phyloP scores from a whole-genome alignment of 1,140 invertebrate species.

The Prorops nasuta region DNA sequence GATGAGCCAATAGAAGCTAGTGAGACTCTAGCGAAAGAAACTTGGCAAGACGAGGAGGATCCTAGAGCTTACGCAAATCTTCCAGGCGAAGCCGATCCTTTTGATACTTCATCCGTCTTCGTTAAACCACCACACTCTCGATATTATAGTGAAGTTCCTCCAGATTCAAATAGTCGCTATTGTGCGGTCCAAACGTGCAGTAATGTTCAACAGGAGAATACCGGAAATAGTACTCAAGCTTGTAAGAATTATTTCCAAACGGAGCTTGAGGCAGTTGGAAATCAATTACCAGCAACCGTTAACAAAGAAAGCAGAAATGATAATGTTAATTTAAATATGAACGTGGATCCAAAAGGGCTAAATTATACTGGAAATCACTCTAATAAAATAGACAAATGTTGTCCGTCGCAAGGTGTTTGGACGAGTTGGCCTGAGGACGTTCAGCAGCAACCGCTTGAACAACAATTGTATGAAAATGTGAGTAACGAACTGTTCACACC shows the following conservation, averaged over 20 bases:
- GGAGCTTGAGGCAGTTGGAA: constrained; percentile 13
- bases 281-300: constrained; percentile 13
- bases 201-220: not conserved
- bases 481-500: constrained; percentile 6
- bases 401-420: constrained; percentile 11
- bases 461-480: constrained; percentile 42
- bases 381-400: constrained; percentile 40
- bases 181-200: constrained; percentile 34
- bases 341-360: constrained; percentile 20
- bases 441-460: constrained; percentile 13
- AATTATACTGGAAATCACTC: constrained; percentile 34
- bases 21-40: not conserved
- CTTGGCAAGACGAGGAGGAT: constrained; percentile 43
- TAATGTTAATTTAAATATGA: constrained; percentile 38
- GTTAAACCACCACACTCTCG: constrained; percentile 40
- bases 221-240: constrained; percentile 9
- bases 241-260: constrained; percentile 16
- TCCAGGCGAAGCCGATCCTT: constrained; percentile 50
- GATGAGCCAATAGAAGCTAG: constrained; percentile 73
- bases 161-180: constrained; percentile 32
- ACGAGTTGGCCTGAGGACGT: constrained; percentile 47
- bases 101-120: constrained; percentile 62
- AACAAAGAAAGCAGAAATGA: constrained; percentile 28
- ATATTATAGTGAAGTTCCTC: constrained; percentile 54
- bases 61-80: constrained; percentile 50